Percentiles rank a stretch among this genome's conserved stretches.
phyloP scores from a whole-genome alignment of 2,113 vertebrate species.

The Dolichotis patagonum region DNA sequence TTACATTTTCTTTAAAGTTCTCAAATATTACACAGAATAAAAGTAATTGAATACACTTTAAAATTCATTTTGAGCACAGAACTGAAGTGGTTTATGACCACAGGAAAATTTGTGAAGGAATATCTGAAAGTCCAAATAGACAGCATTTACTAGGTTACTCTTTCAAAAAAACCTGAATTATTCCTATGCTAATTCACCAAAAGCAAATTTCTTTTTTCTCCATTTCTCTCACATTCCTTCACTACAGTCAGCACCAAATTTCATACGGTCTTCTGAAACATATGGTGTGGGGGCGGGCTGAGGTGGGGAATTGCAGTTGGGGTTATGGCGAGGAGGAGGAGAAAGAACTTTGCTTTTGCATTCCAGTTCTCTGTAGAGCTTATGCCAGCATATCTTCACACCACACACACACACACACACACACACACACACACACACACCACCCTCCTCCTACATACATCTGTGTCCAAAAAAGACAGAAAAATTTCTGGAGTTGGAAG shows the following conservation, averaged over 20 bases:
- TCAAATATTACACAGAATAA: neutral
- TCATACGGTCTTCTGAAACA: conserved; percentile 23
- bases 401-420: neutral
- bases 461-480: neutral
- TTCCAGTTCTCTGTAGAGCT: conserved; percentile 19
- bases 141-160: neutral
- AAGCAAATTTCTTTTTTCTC: neutral
- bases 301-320: neutral
- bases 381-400: neutral
- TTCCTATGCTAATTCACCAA: neutral
- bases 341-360: neutral
- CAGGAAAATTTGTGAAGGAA: conserved; percentile 8
- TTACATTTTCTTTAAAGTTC: neutral
- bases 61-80: conserved; percentile 10
- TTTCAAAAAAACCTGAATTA: neutral
- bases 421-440: neutral
- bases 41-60: neutral
- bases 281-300: neutral
- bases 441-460: neutral
- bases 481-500: conserved; percentile 10
- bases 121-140: neutral
- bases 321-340: neutral
- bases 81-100: neutral
- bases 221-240: neutral
- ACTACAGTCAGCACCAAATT: neutral